Percentiles rank a stretch among this genome's conserved stretches.
Conservation (phyloP, 2,888 invertebrate genomes). For the Ptychoptera albimana region DNA sequence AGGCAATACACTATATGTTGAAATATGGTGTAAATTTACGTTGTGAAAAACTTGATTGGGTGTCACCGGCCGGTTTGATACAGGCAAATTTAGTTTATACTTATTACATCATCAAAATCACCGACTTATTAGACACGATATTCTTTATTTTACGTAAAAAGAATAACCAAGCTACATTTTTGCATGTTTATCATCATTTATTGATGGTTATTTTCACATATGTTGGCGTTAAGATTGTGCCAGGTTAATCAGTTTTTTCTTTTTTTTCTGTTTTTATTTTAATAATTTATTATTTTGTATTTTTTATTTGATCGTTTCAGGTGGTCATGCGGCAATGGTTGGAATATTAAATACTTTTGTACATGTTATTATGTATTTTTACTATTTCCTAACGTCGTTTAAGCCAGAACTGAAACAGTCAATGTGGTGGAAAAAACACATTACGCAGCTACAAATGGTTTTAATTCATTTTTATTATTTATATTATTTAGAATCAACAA, state of each 20-base stretch:
- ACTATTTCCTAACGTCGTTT: slow-evolving; percentile 61
- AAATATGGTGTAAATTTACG: too few species aligned
- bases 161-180: slow-evolving; percentile 45
- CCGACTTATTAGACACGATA: slow-evolving; percentile 48
- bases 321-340: slow-evolving; percentile 47
- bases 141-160: slow-evolving; percentile 57
- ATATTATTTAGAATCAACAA: too few species aligned
- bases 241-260: slow-evolving; percentile 28
- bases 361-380: slow-evolving; percentile 66
- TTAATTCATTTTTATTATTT: neutral
- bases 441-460: slow-evolving; percentile 70
- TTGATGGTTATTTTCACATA: slow-evolving; percentile 51
- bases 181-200: slow-evolving; percentile 55
- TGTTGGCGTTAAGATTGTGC: slow-evolving; percentile 37
- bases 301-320: too few species aligned
- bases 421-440: slow-evolving; percentile 71
- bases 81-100: slow-evolving; percentile 31
- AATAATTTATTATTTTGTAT: too few species aligned
- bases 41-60: too few species aligned
- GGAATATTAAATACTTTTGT: slow-evolving; percentile 58
- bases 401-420: slow-evolving; percentile 51
- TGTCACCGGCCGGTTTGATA: neutral
- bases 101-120: slow-evolving; percentile 41
- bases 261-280: too few species aligned
- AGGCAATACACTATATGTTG: too few species aligned